Conservation (phyloP, 2,113 vertebrate species). For the Polyodon spathula region DNA sequence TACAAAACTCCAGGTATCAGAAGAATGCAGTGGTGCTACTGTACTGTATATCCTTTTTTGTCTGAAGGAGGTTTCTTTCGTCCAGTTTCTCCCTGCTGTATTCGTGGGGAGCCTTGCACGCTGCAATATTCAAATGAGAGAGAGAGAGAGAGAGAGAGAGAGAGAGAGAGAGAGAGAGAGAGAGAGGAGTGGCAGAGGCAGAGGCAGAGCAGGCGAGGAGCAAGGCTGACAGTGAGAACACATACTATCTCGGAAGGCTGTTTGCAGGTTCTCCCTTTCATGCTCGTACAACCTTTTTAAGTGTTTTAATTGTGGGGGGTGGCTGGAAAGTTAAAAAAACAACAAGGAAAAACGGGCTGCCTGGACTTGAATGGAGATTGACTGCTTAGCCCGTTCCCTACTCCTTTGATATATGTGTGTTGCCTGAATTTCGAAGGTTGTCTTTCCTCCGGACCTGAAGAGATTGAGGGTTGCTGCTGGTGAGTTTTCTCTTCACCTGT, state of each 20-base stretch:
- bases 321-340: no score
- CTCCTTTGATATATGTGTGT: background rate
- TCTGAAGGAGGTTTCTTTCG: slow-evolving; percentile 9
- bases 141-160: background rate
- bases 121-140: slow-evolving; percentile 22
- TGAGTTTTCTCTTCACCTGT: slow-evolving; percentile 32
- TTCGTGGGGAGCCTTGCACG: slow-evolving; percentile 25
- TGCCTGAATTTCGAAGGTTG: slow-evolving; percentile 9
- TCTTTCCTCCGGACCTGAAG: background rate
- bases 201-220: slow-evolving; percentile 22
- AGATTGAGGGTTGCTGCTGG: background rate
- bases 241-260: slow-evolving; percentile 30
- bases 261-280: no score
- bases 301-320: no score
- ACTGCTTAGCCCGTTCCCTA: no score
- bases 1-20: no score
- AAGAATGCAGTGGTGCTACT: no score
- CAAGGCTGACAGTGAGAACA: slow-evolving; percentile 35
- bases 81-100: slow-evolving; percentile 19
- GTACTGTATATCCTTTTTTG: no score
- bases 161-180: slow-evolving; percentile 1
- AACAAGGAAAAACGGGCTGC: no score
- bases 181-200: slow-evolving; percentile 35
- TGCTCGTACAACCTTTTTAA: no score
- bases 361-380: no score